A percentile compares a stretch with the other conserved stretches of the same genome.
These are phyloP conservation scores for Idaea straminata DNA, from an alignment of 2,888 invertebrate species.

Conservation along the genomic window DNA sequence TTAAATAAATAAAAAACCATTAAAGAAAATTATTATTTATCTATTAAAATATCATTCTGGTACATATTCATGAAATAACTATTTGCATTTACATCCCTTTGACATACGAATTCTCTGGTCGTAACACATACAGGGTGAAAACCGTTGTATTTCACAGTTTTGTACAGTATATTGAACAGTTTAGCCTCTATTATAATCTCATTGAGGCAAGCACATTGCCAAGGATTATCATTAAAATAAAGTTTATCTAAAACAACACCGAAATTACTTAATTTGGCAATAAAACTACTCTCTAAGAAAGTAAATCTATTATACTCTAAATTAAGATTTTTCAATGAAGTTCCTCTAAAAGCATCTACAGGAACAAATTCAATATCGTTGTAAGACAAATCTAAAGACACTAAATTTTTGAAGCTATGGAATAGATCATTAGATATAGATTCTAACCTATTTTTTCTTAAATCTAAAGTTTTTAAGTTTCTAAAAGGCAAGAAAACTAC, in stretches of 20 bases:
- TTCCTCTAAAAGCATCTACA: constrained; percentile 53
- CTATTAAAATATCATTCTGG: constrained; percentile 22
- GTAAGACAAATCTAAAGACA: constrained; percentile 52
- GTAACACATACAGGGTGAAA: constrained; percentile 56
- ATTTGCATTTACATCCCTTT: constrained; percentile 49
- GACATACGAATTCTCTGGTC: constrained; percentile 47
- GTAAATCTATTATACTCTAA: constrained; percentile 57
- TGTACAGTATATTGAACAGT: constrained; percentile 49
- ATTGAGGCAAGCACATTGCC: constrained; percentile 64
- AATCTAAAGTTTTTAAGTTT: constrained; percentile 46
- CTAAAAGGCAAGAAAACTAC: constrained; percentile 49
- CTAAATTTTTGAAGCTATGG: constrained; percentile 42
- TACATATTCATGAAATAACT: constrained; percentile 46
- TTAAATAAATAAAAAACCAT: neutral
- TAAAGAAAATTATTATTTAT: neutral
- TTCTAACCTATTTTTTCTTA: constrained; percentile 54
- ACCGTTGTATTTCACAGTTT: constrained; percentile 49
- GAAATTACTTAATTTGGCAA: constrained; percentile 54
- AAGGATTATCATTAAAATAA: constrained; percentile 65
- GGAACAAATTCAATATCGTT: constrained; percentile 55
- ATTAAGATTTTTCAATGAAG: constrained; percentile 54
- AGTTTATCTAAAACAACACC: constrained; percentile 54
- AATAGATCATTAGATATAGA: constrained; percentile 52
- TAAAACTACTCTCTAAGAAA: constrained; percentile 61
- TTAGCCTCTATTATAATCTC: constrained; percentile 59